phyloP scores from a whole-genome alignment of 2,888 invertebrate genomes.

The Lamellibrachia satsuma region DNA sequence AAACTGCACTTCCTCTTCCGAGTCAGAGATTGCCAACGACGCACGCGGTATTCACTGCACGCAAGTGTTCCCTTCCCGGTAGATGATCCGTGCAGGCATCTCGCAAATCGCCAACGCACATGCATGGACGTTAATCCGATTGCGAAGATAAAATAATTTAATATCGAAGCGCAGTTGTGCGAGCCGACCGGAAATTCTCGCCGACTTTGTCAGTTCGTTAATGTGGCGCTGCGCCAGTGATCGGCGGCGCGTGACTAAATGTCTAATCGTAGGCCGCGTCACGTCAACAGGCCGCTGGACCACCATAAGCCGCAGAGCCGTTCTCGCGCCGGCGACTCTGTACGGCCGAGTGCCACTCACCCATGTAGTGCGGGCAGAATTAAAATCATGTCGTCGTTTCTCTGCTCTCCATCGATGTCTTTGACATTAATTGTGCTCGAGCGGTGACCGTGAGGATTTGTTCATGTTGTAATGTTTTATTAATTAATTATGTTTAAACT shows the following conservation, averaged over 20 bases:
- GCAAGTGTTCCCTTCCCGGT: not conserved
- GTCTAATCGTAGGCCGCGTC: not conserved
- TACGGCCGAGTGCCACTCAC: not conserved
- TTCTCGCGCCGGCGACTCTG: not conserved
- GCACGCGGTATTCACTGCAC: not conserved
- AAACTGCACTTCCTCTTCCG: not conserved
- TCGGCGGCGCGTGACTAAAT: not conserved
- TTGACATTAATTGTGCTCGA: not conserved
- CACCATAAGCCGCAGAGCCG: not conserved
- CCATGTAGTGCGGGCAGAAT: not conserved
- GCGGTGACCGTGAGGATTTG: not conserved
- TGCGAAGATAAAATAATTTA: constrained; percentile 6
- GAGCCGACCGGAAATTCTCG: not conserved
- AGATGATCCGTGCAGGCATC: not conserved
- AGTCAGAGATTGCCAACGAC: not conserved
- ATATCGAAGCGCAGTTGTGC: not conserved
- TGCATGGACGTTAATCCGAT: not conserved
- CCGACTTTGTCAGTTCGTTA: constrained; percentile 6
- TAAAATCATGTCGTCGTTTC: not conserved
- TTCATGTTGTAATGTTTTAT: not conserved
- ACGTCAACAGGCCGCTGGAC: not conserved
- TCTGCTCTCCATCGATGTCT: constrained; percentile 13
- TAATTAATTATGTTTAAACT: not conserved
- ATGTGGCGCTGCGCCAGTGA: not conserved
- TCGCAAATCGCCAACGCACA: not conserved